A percentile compares a stretch with the other conserved stretches of the same genome.
Evolutionary conservation across 2,113 vertebrate species (phyloP).

Genomic region (Peucedramus taeniatus): DNA sequence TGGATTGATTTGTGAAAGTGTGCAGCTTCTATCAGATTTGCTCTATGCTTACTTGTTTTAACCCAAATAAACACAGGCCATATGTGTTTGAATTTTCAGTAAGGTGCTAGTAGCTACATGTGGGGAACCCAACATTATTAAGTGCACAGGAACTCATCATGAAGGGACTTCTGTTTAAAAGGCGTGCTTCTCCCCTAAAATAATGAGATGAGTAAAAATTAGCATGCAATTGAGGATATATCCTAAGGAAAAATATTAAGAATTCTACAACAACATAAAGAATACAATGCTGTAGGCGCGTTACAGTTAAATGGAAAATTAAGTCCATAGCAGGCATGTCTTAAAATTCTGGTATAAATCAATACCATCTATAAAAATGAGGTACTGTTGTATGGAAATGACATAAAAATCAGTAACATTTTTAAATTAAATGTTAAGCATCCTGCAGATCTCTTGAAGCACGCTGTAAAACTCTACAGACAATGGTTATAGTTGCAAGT

Average conservation of each 20-base stretch:
- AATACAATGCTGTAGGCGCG: not conserved
- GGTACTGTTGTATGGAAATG: not conserved
- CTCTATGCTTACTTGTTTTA: conserved; percentile 17
- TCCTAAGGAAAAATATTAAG: not conserved
- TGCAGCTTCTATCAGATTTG: not conserved
- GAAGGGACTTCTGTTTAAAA: not conserved
- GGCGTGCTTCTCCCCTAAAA: not conserved
- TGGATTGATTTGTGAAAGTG: not conserved
- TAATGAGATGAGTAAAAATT: not conserved
- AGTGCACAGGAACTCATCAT: not conserved
- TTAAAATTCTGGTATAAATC: not conserved
- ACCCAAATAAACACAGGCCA: conserved; percentile 21
- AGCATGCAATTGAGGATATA: not conserved
- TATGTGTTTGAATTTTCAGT: not conserved
- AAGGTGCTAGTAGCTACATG: not conserved
- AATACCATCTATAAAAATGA: not conserved
- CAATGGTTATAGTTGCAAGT: not conserved
- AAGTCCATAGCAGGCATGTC: not conserved
- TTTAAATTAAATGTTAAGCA: not conserved
- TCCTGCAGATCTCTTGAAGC: not conserved
- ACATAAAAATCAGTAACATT: not conserved
- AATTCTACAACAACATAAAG: not conserved
- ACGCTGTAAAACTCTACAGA: not conserved
- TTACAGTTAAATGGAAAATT: not conserved
- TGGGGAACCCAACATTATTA: not conserved